Conservation (phyloP, 2,113 vertebrate genomes). For the Austrofundulus limnaeus region DNA sequence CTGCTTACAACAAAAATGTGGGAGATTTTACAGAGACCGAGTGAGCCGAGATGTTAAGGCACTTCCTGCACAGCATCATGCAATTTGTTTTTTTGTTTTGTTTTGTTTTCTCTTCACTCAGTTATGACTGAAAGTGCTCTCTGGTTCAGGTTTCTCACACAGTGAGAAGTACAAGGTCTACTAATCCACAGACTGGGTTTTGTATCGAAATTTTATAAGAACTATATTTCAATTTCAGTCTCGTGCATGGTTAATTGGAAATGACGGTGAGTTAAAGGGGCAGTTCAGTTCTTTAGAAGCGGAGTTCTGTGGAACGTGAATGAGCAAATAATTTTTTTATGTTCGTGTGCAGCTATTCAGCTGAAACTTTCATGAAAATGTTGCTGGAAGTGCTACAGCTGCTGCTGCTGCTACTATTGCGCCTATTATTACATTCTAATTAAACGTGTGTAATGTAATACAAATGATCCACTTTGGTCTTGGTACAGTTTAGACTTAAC, state of each 20-base stretch:
- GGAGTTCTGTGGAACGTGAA: background rate
- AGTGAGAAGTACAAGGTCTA: slow-evolving; percentile 6
- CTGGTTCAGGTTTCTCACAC: slow-evolving; percentile 23
- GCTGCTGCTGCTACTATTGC: too few species aligned
- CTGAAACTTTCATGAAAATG: too few species aligned
- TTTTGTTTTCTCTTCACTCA: slow-evolving; percentile 21
- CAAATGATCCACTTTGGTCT: too few species aligned
- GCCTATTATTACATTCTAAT: too few species aligned
- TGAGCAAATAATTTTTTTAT: too few species aligned
- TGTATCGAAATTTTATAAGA: slow-evolving; percentile 53
- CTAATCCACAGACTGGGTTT: slow-evolving; percentile 22
- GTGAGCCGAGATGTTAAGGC: background rate
- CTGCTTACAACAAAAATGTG: background rate
- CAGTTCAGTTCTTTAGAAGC: background rate
- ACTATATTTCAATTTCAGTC: slow-evolving; percentile 35
- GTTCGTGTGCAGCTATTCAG: too few species aligned
- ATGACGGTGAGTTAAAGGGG: slow-evolving; percentile 10
- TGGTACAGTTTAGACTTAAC: too few species aligned
- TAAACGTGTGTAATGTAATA: too few species aligned
- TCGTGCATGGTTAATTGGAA: slow-evolving; percentile 16
- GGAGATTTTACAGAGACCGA: slow-evolving; percentile 7
- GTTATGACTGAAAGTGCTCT: slow-evolving; percentile 19
- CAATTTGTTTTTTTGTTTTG: too few species aligned
- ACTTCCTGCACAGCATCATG: slow-evolving; percentile 2
- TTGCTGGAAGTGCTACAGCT: too few species aligned